Base-by-base conservation (phyloP, 2,888 invertebrate species). In the Nomada flava region DNA sequence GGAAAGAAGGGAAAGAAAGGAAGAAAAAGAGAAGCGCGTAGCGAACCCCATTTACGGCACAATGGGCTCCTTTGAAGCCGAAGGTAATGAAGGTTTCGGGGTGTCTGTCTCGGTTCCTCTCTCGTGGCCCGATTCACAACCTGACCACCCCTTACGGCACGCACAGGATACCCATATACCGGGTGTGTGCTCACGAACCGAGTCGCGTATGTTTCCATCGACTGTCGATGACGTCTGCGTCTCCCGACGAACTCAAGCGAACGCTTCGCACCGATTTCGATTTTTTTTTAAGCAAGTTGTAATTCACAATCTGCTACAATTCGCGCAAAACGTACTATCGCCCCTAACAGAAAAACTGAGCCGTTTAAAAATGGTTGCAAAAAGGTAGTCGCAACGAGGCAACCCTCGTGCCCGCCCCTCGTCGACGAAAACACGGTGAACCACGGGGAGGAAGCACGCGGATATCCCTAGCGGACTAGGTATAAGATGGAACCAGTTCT, bases 81-180 rank as follows among this genome's bases (percentile, higher is more conserved):
- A 89, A 88, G 90, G 91, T 91, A 91, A 91, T 90, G 92, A 91
- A 90, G 88, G 89, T 91, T 90, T 90, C 87, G 86, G 88, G 90
- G 88, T 91, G 90, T 89, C 87, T 87, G 89, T 85, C 85, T 88
- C 88, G 79, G 89, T 84, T 82, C 79, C 87, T 87, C 86, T 79
- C 29, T 44, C 71, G 82, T 77, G 82, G 82, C 82, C 83, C 82
- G 87, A 88, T 89, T 89, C 89, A 83, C 89, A 88, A 89, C 87
- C 89, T 89, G 90, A 90, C 90, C 90, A 90, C 88, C 90, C 88
- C 90, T 89, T 89, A 86, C 86, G 82, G 83, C 90, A 89, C 90
- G 88, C 89, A 89, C 85, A 81, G 77, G 79, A 84, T 86, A 83
- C 83, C 67, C 60, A 87, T 90, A 82, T 90, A 90, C 88, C 90